Conservation (phyloP, 2,797 vertebrate genomes). For the Ispidina lecontei region DNA sequence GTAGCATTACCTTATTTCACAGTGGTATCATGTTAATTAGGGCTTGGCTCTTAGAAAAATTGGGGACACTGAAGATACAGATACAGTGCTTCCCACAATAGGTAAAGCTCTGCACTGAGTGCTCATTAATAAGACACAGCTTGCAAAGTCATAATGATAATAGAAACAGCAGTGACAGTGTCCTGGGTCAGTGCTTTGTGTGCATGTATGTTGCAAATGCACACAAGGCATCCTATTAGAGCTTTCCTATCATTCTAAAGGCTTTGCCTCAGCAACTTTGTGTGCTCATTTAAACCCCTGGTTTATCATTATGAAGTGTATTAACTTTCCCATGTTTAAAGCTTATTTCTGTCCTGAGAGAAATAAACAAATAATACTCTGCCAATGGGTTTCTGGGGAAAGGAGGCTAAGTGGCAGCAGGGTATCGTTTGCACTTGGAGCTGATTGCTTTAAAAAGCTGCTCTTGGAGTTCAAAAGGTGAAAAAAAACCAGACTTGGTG, state of each 20-base stretch:
- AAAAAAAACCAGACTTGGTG: not conserved
- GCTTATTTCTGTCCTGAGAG: slow-evolving; percentile 64
- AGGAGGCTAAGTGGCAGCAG: slow-evolving; percentile 8
- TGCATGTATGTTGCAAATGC: slow-evolving; percentile 15
- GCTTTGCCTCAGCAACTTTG: slow-evolving; percentile 65
- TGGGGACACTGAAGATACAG: not conserved
- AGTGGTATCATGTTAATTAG: slow-evolving; percentile 22
- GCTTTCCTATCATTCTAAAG: slow-evolving; percentile 56
- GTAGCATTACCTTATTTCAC: not conserved
- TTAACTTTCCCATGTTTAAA: slow-evolving; percentile 50
- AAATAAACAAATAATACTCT: slow-evolving; percentile 59
- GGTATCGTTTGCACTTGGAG: not conserved
- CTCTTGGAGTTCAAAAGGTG: slow-evolving; percentile 20
- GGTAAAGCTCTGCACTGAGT: slow-evolving; percentile 51
- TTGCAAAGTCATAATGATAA: slow-evolving; percentile 55
- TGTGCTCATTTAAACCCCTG: slow-evolving; percentile 62
- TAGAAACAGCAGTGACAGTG: slow-evolving; percentile 48
- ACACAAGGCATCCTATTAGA: slow-evolving; percentile 57
- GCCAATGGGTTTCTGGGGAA: slow-evolving; percentile 46
- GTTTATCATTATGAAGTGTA: slow-evolving; percentile 41
- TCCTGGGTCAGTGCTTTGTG: slow-evolving; percentile 61
- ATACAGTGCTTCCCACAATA: not conserved
- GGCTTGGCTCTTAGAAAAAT: not conserved
- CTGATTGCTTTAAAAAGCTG: slow-evolving; percentile 9
- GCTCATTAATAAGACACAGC: slow-evolving; percentile 57